Evolutionary conservation across 2,113 vertebrate genomes (phyloP).

Genomic region (Alosa alosa): DNA sequence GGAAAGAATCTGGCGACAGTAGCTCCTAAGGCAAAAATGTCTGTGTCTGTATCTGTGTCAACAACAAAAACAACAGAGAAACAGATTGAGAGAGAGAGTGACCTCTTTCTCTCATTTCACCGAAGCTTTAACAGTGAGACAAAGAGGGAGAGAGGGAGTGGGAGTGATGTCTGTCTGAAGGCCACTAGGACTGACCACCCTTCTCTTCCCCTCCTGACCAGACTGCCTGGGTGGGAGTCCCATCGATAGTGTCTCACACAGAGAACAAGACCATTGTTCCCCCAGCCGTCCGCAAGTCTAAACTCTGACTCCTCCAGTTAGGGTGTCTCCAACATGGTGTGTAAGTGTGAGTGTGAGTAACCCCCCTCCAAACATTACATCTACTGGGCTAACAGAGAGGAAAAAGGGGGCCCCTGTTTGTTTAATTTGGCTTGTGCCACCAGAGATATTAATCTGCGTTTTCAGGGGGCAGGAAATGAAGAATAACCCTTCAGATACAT

Average conservation of each 20-base stretch:
- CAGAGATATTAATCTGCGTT: constrained; percentile 60
- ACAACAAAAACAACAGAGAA: neutral
- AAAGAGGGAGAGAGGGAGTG: neutral
- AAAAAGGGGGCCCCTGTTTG: constrained; percentile 52
- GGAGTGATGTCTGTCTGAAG: constrained; percentile 34
- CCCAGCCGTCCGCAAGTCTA: constrained; percentile 33
- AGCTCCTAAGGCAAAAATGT: neutral
- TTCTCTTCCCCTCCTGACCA: constrained; percentile 62
- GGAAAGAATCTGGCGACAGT: neutral
- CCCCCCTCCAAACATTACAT: constrained; percentile 46
- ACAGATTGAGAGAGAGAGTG: neutral
- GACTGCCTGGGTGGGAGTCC: constrained; percentile 65
- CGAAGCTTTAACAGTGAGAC: neutral
- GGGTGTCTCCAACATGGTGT: constrained; percentile 52
- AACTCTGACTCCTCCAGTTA: constrained; percentile 44
- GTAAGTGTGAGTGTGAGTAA: constrained; percentile 46
- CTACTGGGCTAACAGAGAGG: constrained; percentile 27
- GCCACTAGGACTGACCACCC: constrained; percentile 56
- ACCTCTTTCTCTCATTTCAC: neutral
- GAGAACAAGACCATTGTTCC: constrained; percentile 50
- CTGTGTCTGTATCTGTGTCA: neutral
- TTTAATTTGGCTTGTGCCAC: constrained; percentile 66
- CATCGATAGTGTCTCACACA: constrained; percentile 48
- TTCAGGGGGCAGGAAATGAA: constrained; percentile 66
- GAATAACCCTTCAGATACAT: constrained; percentile 58